These are phyloP conservation scores for Ypsolopha scabrella DNA, from an alignment of 2,888 invertebrate species.

Conservation along the genomic window DNA sequence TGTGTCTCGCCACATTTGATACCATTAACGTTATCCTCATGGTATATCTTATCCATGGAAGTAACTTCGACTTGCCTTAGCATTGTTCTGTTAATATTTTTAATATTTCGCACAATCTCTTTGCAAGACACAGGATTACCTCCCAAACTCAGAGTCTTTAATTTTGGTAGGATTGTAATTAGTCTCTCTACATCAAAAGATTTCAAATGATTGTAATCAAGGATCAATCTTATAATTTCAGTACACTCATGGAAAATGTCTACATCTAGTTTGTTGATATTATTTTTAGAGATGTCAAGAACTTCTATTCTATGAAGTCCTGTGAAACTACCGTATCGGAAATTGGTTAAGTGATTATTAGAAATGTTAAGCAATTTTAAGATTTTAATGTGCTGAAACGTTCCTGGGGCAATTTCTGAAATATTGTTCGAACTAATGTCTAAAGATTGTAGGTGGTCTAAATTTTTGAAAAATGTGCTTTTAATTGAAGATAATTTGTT, in stretches of 20 bases:
- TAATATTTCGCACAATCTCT: conserved; percentile 39
- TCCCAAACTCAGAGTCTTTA: conserved; percentile 42
- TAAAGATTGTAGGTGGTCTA: conserved; percentile 33
- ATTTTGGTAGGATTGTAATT: conserved; percentile 28
- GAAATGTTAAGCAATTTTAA: conserved; percentile 45
- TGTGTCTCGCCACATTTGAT: conserved; percentile 41
- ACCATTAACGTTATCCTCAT: conserved; percentile 16
- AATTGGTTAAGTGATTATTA: conserved; percentile 29
- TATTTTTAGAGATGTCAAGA: conserved; percentile 46
- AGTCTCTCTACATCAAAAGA: conserved; percentile 41
- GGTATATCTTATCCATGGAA: conserved; percentile 14
- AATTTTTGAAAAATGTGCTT: conserved; percentile 27
- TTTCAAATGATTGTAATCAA: conserved; percentile 48
- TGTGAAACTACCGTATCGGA: conserved; percentile 46
- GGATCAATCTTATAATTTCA: conserved; percentile 35
- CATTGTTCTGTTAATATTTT: conserved; percentile 22
- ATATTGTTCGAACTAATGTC: conserved; percentile 17
- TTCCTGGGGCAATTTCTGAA: conserved; percentile 35
- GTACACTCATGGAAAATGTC: conserved; percentile 50
- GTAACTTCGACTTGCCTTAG: conserved; percentile 35
- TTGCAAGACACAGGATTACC: conserved; percentile 51
- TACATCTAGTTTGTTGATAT: conserved; percentile 35
- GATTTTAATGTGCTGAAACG: conserved; percentile 38
- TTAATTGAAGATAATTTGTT: conserved; percentile 32
- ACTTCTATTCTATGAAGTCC: conserved; percentile 42